Evolutionary conservation across 2,113 vertebrate genomes (phyloP).

Genomic region (Malurus cyaneus): DNA sequence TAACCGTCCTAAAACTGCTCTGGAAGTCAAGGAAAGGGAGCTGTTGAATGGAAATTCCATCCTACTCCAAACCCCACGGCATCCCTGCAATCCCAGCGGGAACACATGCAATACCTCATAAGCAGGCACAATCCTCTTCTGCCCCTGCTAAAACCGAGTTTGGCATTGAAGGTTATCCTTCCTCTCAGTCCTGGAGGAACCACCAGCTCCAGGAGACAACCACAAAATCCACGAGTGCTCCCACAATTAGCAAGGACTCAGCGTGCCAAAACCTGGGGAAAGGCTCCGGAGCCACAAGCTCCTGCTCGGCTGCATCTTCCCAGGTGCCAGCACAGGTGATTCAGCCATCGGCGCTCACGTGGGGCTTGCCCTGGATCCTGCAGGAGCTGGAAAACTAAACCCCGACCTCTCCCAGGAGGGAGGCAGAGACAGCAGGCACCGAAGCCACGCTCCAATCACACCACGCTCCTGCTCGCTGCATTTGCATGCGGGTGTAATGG

Average conservation of each 20-base stretch:
- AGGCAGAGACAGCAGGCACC: background rate
- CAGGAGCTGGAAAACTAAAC: background rate
- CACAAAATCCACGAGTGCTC: rapidly evolving
- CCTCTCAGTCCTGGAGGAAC: background rate
- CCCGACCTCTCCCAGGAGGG: background rate
- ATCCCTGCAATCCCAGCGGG: background rate
- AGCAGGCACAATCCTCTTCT: conserved; percentile 45
- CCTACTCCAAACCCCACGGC: background rate
- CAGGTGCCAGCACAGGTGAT: background rate
- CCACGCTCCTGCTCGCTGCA: rapidly evolving
- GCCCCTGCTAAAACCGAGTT: background rate
- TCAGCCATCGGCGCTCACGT: background rate
- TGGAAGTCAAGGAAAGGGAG: background rate
- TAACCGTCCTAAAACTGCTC: background rate
- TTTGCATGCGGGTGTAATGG: rapidly evolving
- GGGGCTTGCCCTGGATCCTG: background rate
- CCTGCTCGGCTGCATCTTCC: background rate
- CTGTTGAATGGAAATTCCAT: background rate
- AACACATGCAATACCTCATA: conserved; percentile 16
- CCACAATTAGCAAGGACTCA: background rate
- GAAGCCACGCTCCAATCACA: background rate
- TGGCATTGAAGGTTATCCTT: background rate
- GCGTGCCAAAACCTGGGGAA: rapidly evolving
- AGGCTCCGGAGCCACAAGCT: background rate
- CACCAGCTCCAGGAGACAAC: background rate